phyloP scores from a whole-genome alignment of 2,113 vertebrate genomes.

The Python bivittatus region DNA sequence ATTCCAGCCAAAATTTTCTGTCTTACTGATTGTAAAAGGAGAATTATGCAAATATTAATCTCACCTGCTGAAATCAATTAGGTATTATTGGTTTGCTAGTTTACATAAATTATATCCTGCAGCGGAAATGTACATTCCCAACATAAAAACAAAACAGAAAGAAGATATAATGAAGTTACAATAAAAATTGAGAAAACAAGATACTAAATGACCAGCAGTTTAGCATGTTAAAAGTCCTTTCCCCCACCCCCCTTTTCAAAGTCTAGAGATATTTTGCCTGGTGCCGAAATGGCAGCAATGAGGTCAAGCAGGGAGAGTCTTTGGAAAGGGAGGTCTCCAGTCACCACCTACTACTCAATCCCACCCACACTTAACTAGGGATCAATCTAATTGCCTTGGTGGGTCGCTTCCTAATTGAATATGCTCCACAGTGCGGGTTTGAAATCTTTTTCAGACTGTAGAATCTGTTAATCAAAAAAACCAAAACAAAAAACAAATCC shows the following conservation, averaged over 20 bases:
- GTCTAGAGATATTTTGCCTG: not conserved
- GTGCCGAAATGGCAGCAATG: too few relatives aligned
- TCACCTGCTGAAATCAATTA: not conserved
- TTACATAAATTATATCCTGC: not conserved
- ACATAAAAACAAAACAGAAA: not conserved
- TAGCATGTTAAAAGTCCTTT: not conserved
- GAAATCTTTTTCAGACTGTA: not conserved
- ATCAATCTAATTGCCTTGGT: not conserved
- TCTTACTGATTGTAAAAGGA: not conserved
- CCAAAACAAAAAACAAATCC: too few relatives aligned
- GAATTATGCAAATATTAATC: not conserved
- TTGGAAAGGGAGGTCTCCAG: not conserved
- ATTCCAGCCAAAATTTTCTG: not conserved
- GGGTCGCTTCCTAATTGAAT: not conserved
- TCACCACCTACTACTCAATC: not conserved
- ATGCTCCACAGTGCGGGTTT: not conserved
- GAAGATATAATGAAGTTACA: not conserved
- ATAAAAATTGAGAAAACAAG: not conserved
- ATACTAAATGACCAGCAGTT: not conserved
- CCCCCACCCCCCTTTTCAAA: not conserved
- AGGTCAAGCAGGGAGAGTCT: not conserved
- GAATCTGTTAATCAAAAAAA: not conserved
- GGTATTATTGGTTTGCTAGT: not conserved
- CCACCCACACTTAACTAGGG: not conserved
- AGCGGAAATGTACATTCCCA: not conserved